Base-by-base conservation (phyloP, 2,113 vertebrate species). In the Tricholaema leucomelas region DNA sequence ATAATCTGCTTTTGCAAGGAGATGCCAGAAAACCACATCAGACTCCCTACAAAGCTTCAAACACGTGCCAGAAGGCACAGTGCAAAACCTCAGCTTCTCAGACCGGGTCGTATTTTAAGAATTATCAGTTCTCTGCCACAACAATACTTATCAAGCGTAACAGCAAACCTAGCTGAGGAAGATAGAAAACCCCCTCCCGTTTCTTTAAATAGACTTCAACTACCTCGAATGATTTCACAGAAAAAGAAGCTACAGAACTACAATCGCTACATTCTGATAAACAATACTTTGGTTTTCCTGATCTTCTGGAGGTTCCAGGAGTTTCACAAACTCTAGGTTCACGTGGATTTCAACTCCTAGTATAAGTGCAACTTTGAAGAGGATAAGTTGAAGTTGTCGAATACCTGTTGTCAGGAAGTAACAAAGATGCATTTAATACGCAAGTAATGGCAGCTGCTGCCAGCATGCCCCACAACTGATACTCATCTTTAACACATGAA, bases 281-380 rank as follows among this genome's bases (percentile, higher is more conserved):
- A 46, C 35, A 96, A 90, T 97, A 99, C 99, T 98, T 98, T 98
- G 98, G 83, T 99, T 99, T 97, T 99, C 98, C 96, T 99, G 99
- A 96, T 99, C 98, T 95, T 99, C 98, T 11, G 98, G 98, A 86
- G 99, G 99, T 75, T 99, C 99, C 92, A 99, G 73, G 88, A 99
- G 97, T 87, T 98, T 98, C 80, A 99, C 96, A 1, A 99, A 99
- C 94, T 99, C 99, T 77, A 99, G 97, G 30, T 99, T 99, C 97
- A 99, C 98, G 4, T 99, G 99, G 93, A 99, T 98, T 97, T 99
- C 99, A 6, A 99, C 98, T 30, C 98, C 99, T n/a, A 99, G 83
- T 35, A 99, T 96, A 81, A 99, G 97, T 46, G 99, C 98, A 36
- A 99, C 97, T 97, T 99, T 99, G 97, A 99, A 98, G 17, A 99